phyloP scores from a whole-genome alignment of 1,140 invertebrate genomes.

The Coenobita brevimanus region DNA sequence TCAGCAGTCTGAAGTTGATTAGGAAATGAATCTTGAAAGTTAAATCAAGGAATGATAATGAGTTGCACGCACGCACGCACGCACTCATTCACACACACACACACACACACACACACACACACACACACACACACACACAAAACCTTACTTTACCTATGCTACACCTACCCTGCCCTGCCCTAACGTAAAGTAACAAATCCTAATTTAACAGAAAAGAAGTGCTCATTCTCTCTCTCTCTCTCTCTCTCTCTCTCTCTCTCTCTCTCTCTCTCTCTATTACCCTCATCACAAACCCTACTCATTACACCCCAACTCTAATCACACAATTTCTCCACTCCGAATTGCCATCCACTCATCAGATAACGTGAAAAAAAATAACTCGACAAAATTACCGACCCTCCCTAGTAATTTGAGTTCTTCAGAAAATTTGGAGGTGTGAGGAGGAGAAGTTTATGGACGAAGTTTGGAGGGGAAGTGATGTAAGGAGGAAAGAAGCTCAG shows the following conservation, averaged over 20 bases:
- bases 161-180: too few relatives aligned
- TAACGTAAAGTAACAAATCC: too few relatives aligned
- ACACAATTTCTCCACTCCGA: too few relatives aligned
- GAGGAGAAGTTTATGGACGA: neutral
- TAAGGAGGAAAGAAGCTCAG: neutral
- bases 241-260: too few relatives aligned
- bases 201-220: too few relatives aligned
- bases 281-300: too few relatives aligned
- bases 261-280: too few relatives aligned
- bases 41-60: neutral
- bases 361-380: neutral
- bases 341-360: too few relatives aligned
- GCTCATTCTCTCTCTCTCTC: too few relatives aligned
- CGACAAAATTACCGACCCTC: neutral
- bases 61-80: neutral
- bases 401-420: too few relatives aligned
- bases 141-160: too few relatives aligned
- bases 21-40: neutral
- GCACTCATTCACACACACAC: neutral
- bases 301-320: too few relatives aligned
- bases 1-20: neutral
- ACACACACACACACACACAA: neutral
- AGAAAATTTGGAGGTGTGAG: neutral
- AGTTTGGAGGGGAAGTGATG: neutral
- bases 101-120: conserved; percentile 4